These are phyloP conservation scores for Amblyornis subalaris DNA, from an alignment of 2,113 vertebrate genomes.

Conservation along the genomic window DNA sequence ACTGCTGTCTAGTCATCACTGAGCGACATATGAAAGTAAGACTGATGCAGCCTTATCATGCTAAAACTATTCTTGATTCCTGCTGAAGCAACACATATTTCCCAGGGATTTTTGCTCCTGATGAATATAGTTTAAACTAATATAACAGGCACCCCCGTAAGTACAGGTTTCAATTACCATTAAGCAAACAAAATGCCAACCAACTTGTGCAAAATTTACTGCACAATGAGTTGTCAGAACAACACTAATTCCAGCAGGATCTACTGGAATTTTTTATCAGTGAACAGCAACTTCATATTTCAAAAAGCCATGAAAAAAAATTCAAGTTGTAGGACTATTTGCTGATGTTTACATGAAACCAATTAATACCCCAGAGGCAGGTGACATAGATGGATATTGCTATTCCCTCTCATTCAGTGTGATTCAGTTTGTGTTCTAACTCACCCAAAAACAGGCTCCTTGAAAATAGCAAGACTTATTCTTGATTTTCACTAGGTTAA, in stretches of 20 bases:
- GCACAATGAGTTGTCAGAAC: background rate
- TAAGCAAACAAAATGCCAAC: background rate
- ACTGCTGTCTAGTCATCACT: background rate
- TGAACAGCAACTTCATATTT: background rate
- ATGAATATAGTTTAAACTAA: background rate
- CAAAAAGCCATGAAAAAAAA: background rate
- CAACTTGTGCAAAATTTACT: background rate
- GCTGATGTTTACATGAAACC: background rate
- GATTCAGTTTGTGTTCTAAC: background rate
- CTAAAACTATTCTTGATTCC: background rate
- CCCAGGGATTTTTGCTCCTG: background rate
- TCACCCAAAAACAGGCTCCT: background rate
- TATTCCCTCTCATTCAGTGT: background rate
- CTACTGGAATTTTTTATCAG: background rate
- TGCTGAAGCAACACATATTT: background rate
- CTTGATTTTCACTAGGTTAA: background rate
- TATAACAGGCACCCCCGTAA: background rate
- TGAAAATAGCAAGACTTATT: background rate
- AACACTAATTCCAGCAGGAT: slow-evolving; percentile 33
- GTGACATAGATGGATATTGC: background rate
- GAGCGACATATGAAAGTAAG: background rate
- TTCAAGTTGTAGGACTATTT: background rate
- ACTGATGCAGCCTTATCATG: background rate
- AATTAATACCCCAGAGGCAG: background rate
- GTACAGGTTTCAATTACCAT: background rate